Percentiles rank a stretch among this genome's conserved stretches.
phyloP scores from a whole-genome alignment of 2,797 vertebrate species.

The Nothura maculosa region DNA sequence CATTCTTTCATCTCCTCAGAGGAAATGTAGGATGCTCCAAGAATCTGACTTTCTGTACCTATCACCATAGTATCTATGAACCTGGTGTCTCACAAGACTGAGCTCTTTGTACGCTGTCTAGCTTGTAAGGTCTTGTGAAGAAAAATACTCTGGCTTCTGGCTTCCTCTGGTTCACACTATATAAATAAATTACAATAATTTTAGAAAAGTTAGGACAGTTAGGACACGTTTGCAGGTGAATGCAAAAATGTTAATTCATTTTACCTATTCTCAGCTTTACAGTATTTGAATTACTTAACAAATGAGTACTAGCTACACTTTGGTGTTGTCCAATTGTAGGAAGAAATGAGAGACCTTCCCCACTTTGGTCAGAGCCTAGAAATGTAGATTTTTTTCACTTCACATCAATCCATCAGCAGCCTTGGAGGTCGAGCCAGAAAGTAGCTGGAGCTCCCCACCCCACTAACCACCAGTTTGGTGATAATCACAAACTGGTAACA shows the following conservation, averaged over 20 bases:
- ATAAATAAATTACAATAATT: background rate
- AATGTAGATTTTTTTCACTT: background rate
- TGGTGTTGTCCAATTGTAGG: background rate
- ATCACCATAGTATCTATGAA: background rate
- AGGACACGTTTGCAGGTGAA: background rate
- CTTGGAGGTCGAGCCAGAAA: background rate
- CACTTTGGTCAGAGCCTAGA: background rate
- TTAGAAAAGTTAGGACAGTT: background rate
- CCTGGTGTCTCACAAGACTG: background rate
- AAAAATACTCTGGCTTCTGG: background rate
- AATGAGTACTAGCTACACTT: background rate
- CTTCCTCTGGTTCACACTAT: background rate
- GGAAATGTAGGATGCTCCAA: conserved; percentile 7
- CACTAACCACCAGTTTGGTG: conserved; percentile 45
- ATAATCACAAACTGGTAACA: conserved; percentile 52
- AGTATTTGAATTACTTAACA: background rate
- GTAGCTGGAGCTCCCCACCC: conserved; percentile 46
- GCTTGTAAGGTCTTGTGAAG: background rate
- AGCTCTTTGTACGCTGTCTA: background rate
- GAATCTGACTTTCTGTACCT: background rate
- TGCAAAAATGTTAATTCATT: background rate
- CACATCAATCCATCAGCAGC: conserved; percentile 31
- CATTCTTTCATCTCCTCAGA: background rate
- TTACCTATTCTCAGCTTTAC: background rate
- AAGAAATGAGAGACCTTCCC: background rate